phyloP scores from a whole-genome alignment of 2,888 invertebrate species.

The Folsomia manolachei region DNA sequence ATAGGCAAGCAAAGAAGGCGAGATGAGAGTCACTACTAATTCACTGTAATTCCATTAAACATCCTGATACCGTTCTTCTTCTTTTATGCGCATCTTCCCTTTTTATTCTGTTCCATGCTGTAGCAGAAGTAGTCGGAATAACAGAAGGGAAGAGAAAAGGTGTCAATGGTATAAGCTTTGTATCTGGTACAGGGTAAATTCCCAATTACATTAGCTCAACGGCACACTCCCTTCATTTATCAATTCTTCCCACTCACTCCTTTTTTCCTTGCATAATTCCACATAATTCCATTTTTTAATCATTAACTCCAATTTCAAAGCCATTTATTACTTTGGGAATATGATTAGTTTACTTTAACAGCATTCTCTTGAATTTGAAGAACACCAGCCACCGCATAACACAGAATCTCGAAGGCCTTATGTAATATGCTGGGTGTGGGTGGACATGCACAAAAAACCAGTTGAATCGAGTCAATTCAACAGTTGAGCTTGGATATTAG shows the following conservation, averaged over 20 bases:
- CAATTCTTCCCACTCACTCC: constrained; percentile 21
- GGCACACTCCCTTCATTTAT: constrained; percentile 20
- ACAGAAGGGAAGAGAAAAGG: constrained; percentile 14
- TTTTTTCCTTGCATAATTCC: constrained; percentile 33
- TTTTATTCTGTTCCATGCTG: not conserved
- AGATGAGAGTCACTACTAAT: not conserved
- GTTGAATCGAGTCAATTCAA: not conserved
- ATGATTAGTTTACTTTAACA: not conserved
- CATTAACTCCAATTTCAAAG: not conserved
- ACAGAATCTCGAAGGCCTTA: no score
- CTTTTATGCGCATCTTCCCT: not conserved
- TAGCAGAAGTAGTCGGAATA: constrained; percentile 16
- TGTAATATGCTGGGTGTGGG: not conserved
- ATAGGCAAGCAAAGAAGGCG: not conserved
- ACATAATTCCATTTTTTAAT: constrained; percentile 32
- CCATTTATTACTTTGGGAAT: not conserved
- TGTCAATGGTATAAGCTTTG: not conserved
- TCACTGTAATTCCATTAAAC: not conserved
- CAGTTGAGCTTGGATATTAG: not conserved
- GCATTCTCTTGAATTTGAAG: no score
- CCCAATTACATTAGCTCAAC: constrained; percentile 20
- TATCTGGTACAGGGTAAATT: constrained; percentile 14
- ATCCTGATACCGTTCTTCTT: not conserved
- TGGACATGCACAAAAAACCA: not conserved
- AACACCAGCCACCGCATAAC: no score